Evolutionary conservation across 2,113 vertebrate species (phyloP).

Genomic region (Cebus imitator): DNA sequence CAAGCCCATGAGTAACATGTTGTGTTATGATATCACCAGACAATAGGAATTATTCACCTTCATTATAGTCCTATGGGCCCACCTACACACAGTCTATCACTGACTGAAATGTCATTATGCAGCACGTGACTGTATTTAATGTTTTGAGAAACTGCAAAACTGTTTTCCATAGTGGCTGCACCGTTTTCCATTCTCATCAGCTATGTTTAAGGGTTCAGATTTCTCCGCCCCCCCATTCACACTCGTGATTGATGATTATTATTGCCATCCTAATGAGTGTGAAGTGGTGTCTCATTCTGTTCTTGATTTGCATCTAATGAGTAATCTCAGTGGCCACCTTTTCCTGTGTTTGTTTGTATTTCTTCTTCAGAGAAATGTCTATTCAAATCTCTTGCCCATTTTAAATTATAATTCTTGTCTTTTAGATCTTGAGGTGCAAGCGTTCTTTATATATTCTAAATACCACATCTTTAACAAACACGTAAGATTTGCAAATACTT

Average conservation of each 20-base stretch:
- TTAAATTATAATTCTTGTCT: too few species aligned
- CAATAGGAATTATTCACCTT: not conserved
- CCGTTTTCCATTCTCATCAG: not conserved
- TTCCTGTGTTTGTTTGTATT: too few species aligned
- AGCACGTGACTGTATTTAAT: not conserved
- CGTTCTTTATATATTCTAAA: too few species aligned
- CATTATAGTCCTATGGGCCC: not conserved
- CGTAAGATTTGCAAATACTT: not conserved
- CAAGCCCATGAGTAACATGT: not conserved
- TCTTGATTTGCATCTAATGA: not conserved
- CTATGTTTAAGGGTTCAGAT: not conserved
- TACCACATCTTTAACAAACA: too few species aligned
- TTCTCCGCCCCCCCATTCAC: not conserved
- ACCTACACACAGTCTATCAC: not conserved
- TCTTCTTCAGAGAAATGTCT: too few species aligned
- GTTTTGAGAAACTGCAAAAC: not conserved
- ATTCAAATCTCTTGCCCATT: too few species aligned
- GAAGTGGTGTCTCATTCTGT: not conserved
- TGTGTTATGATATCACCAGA: not conserved
- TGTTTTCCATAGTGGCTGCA: not conserved
- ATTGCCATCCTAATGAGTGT: not conserved
- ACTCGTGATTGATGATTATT: not conserved
- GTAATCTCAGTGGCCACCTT: too few species aligned
- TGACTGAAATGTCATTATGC: not conserved
- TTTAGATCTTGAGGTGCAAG: too few species aligned